These are phyloP conservation scores for Tamandua tetradactyla DNA, from an alignment of 2,797 vertebrate genomes.

Conservation along the genomic window DNA sequence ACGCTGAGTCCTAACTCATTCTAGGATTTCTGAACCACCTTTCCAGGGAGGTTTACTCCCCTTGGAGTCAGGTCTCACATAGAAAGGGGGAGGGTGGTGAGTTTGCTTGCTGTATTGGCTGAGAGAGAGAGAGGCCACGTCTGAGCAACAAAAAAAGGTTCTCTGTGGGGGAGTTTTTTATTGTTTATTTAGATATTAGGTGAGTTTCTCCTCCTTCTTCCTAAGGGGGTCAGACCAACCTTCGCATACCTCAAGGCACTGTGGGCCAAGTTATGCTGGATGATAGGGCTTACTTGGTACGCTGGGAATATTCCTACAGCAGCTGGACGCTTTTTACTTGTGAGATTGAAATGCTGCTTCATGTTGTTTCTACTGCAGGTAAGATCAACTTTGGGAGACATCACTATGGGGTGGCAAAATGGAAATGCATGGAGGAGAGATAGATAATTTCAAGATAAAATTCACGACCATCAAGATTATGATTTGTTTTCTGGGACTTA, in stretches of 20 bases:
- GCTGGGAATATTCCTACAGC: constrained; percentile 97
- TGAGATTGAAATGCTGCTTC: constrained; percentile 98
- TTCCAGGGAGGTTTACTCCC: too few species aligned
- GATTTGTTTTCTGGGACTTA: background rate
- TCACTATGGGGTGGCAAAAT: background rate
- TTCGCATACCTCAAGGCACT: constrained; percentile 95
- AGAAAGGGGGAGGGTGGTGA: too few species aligned
- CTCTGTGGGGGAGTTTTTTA: too few species aligned
- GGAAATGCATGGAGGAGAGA: background rate
- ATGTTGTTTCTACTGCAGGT: constrained; percentile 99
- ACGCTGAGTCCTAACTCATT: too few species aligned
- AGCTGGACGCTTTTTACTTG: constrained; percentile 99
- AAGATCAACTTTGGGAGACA: constrained; percentile 25
- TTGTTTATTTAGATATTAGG: background rate
- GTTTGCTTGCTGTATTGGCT: too few species aligned
- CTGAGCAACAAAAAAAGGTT: too few species aligned
- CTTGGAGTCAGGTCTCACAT: too few species aligned
- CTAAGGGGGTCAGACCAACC: constrained; percentile 95
- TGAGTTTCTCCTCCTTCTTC: background rate
- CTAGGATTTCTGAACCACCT: too few species aligned
- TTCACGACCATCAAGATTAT: background rate
- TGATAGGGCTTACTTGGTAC: constrained; percentile 92
- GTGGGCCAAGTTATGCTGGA: constrained; percentile 93
- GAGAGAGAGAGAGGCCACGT: too few species aligned
- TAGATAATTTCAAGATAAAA: background rate